phyloP scores from a whole-genome alignment of 2,888 invertebrate genomes.

The Alviniconcha strummeri region DNA sequence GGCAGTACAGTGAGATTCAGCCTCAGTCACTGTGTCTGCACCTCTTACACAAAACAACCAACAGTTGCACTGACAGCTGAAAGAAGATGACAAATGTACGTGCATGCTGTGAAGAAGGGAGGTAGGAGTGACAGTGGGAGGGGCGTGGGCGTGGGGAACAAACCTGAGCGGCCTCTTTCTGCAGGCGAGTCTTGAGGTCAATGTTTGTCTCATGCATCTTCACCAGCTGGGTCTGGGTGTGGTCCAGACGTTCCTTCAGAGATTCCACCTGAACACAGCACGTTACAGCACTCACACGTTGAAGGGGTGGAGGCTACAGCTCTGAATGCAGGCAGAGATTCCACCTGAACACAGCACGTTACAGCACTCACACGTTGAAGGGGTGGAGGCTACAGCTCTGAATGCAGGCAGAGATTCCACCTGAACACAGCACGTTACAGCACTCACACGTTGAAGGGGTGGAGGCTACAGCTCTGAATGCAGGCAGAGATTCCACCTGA shows the following conservation, averaged over 20 bases:
- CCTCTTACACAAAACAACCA: too few species aligned
- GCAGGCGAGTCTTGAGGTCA: slow-evolving; percentile 62
- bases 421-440: slow-evolving; percentile 40
- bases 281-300: not conserved
- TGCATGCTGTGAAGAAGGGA: slow-evolving; percentile 17
- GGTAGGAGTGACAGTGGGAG: slow-evolving; percentile 37
- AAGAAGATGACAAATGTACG: too few species aligned
- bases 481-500: slow-evolving; percentile 56
- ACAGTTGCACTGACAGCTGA: too few species aligned
- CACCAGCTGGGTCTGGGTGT: slow-evolving; percentile 60
- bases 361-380: too few species aligned
- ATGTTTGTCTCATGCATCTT: slow-evolving; percentile 64
- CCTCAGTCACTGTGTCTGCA: too few species aligned
- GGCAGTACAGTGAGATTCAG: too few species aligned
- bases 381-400: not conserved
- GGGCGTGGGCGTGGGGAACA: slow-evolving; percentile 33
- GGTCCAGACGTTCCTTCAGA: slow-evolving; percentile 63
- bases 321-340: slow-evolving; percentile 38
- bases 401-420: slow-evolving; percentile 50
- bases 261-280: slow-evolving; percentile 58
- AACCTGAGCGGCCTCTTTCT: slow-evolving; percentile 60
- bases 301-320: not conserved
- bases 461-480: not conserved
- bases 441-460: not conserved
- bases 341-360: slow-evolving; percentile 51